phyloP scores from a whole-genome alignment of 2,113 vertebrate species.

The Erythrolamprus reginae region DNA sequence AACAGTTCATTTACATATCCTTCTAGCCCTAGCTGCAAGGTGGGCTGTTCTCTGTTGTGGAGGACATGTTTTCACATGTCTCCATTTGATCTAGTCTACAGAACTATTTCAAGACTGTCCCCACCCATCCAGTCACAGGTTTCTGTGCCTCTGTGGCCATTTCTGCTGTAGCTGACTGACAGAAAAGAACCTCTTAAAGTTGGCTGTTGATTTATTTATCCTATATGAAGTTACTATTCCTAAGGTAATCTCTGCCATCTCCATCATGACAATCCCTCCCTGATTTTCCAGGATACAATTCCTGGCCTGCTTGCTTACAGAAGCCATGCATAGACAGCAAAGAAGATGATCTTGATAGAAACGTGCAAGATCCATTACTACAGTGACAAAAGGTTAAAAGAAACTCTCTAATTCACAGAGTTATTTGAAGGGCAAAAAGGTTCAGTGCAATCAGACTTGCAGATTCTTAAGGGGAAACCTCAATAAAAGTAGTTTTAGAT shows the following conservation, averaged over 20 bases:
- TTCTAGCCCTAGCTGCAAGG: not conserved
- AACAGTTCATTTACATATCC: not conserved
- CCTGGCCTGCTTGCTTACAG: not conserved
- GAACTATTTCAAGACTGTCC: not conserved
- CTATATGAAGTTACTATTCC: not conserved
- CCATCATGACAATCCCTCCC: not conserved
- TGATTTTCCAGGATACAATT: not conserved
- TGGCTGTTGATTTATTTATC: not conserved
- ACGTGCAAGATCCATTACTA: not conserved
- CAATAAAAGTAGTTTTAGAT: not conserved
- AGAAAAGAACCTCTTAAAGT: not conserved
- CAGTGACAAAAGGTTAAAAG: not conserved
- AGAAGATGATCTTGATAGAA: not conserved
- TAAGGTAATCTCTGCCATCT: not conserved
- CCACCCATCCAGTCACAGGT: not conserved
- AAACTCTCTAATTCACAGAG: not conserved
- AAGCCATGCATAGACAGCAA: not conserved
- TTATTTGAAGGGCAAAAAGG: not conserved
- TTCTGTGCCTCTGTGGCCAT: not conserved
- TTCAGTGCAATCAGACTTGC: not conserved
- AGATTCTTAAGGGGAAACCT: not conserved
- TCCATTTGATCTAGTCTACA: not conserved
- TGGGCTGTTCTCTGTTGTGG: not conserved
- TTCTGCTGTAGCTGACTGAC: not conserved
- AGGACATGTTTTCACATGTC: not conserved